phyloP scores from a whole-genome alignment of 2,888 invertebrate genomes.

The Drosophila limbata region DNA sequence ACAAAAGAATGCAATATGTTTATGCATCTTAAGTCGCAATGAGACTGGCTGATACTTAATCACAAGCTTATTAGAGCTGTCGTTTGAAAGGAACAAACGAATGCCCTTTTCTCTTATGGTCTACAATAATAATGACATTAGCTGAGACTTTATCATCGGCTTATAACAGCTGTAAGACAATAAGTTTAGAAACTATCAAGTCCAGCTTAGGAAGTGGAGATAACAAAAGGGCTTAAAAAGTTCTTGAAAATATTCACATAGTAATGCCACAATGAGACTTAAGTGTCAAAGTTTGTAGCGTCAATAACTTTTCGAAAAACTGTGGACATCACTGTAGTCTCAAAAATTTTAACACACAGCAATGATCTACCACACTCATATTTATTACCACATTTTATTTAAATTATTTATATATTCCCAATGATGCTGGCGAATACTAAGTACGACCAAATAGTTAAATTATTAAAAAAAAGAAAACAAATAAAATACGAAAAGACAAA shows the following conservation, averaged over 20 bases:
- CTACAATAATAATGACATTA: too few species aligned
- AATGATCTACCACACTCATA: too few species aligned
- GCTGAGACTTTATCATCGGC: neutral
- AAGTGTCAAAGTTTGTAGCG: too few species aligned
- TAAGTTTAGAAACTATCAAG: neutral
- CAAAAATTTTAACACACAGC: too few species aligned
- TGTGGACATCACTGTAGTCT: too few species aligned
- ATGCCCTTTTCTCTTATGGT: neutral
- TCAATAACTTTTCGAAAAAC: too few species aligned
- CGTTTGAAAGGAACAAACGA: neutral
- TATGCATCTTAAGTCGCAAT: slow-evolving; percentile 3
- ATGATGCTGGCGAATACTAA: too few species aligned
- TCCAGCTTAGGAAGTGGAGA: neutral
- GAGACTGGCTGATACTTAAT: slow-evolving; percentile 8
- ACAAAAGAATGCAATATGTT: slow-evolving; percentile 18
- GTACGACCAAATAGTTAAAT: too few species aligned
- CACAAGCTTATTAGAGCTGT: slow-evolving; percentile 11
- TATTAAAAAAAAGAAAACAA: too few species aligned
- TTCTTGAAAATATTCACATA: neutral
- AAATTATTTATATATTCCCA: too few species aligned
- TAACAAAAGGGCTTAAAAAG: neutral
- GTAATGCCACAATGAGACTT: too few species aligned
- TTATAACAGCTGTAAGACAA: neutral
- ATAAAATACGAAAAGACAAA: neutral
- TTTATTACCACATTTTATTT: too few species aligned